A percentile compares a stretch with the other conserved stretches of the same genome.
Conservation (phyloP, 2,888 invertebrate species). For the Eurytoma californica region DNA sequence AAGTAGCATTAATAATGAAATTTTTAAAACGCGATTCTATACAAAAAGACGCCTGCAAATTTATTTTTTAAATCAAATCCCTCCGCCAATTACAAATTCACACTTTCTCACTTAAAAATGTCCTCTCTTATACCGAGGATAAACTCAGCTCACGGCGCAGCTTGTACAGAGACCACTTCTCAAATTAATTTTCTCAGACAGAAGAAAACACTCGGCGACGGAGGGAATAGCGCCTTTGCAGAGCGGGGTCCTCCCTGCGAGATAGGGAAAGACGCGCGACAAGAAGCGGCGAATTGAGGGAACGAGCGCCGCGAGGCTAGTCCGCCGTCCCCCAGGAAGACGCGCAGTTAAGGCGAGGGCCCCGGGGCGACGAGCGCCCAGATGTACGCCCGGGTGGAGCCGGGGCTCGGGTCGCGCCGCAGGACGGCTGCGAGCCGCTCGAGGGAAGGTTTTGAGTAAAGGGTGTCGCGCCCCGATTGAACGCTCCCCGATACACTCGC, state of each 20-base stretch:
- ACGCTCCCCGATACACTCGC: constrained; percentile 57
- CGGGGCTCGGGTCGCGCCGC: constrained; percentile 1
- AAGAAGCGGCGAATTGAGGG: constrained; percentile 16
- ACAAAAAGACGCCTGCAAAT: no score
- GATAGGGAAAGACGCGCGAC: neutral
- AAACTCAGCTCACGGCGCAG: no score
- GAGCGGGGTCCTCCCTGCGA: neutral
- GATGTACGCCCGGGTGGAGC: neutral
- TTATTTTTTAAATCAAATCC: neutral
- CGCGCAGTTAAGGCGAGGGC: neutral
- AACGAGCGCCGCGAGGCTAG: constrained; percentile 2
- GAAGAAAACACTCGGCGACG: constrained; percentile 30
- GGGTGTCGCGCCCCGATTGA: constrained; percentile 51
- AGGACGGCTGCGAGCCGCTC: constrained; percentile 41
- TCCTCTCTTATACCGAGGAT: no score
- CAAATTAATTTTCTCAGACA: constrained; percentile 44
- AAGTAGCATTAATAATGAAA: no score
- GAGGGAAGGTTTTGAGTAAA: constrained; percentile 51
- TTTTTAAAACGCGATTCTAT: no score
- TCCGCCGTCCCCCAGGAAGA: neutral
- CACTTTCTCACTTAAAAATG: no score
- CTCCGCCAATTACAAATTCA: neutral
- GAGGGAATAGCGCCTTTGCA: neutral
- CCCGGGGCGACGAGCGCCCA: neutral
- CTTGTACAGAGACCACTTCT: neutral